These are phyloP conservation scores for Camarhynchus parvulus DNA, from an alignment of 2,113 vertebrate species.

Conservation along the genomic window DNA sequence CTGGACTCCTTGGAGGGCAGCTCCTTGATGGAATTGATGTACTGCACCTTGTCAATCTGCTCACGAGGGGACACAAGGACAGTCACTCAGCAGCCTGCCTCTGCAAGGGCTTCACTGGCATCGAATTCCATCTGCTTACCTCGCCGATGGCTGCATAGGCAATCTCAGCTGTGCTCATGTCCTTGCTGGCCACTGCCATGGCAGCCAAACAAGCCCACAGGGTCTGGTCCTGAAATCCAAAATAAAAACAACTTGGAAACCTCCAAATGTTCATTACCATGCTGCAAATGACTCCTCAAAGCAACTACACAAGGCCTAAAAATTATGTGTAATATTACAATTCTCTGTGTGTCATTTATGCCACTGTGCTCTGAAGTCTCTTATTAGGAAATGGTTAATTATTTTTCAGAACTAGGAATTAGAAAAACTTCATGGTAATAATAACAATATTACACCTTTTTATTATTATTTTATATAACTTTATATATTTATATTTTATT, in stretches of 20 bases:
- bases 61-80: background rate
- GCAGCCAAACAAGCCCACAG: slow-evolving; percentile 96
- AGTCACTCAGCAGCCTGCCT: rapidly evolving
- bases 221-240: slow-evolving; percentile 82
- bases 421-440: background rate
- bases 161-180: slow-evolving; percentile 90
- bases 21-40: slow-evolving; percentile 91
- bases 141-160: slow-evolving; percentile 92
- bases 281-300: background rate
- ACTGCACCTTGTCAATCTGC: slow-evolving; percentile 92
- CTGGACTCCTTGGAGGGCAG: slow-evolving; percentile 92
- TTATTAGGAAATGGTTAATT: background rate
- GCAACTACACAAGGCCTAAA: background rate
- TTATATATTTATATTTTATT: background rate
- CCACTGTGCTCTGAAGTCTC: rapidly evolving
- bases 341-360: background rate
- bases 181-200: slow-evolving; percentile 90
- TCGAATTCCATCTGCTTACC: slow-evolving; percentile 62
- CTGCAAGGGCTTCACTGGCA: background rate
- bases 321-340: rapidly evolving
- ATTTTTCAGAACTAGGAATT: background rate
- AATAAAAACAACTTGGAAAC: background rate
- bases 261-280: background rate
- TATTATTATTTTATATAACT: background rate
- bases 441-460: background rate